phyloP scores from a whole-genome alignment of 2,113 vertebrate species.

The Pardalotus punctatus region DNA sequence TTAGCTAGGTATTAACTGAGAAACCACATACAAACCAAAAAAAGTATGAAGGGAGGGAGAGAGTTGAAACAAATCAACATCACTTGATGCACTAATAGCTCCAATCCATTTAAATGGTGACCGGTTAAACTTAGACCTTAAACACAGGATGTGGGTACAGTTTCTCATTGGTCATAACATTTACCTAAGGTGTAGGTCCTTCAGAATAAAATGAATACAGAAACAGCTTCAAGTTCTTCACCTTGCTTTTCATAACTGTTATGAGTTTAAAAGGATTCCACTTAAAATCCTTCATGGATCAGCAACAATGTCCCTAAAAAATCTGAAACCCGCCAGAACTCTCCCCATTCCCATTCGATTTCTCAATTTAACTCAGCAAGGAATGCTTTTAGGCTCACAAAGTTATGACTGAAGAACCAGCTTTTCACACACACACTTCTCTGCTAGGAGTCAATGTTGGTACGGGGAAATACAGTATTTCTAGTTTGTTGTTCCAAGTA shows the following conservation, averaged over 20 bases:
- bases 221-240: constrained; percentile 83
- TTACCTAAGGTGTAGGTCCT: constrained; percentile 82
- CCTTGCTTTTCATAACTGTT: constrained; percentile 79
- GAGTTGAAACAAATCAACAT: constrained; percentile 76
- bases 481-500: constrained; percentile 84
- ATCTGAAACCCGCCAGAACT: constrained; percentile 1
- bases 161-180: constrained; percentile 75
- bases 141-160: constrained; percentile 77
- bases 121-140: constrained; percentile 72
- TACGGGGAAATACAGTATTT: constrained; percentile 83
- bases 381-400: constrained; percentile 90
- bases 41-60: constrained; percentile 74
- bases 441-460: constrained; percentile 83
- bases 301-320: constrained; percentile 48
- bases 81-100: constrained; percentile 87
- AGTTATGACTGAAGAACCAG: constrained; percentile 78
- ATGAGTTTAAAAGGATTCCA: constrained; percentile 86
- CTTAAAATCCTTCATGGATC: constrained; percentile 53
- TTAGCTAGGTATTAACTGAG: constrained; percentile 96
- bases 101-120: constrained; percentile 73
- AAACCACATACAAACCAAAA: constrained; percentile 88
- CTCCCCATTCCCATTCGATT: constrained; percentile 20
- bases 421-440: constrained; percentile 82
- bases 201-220: constrained; percentile 83
- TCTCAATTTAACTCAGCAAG: constrained; percentile 78